A percentile compares a stretch with the other conserved stretches of the same genome.
These are phyloP conservation scores for Phengaris arion DNA, from an alignment of 2,888 invertebrate genomes.

Conservation along the genomic window DNA sequence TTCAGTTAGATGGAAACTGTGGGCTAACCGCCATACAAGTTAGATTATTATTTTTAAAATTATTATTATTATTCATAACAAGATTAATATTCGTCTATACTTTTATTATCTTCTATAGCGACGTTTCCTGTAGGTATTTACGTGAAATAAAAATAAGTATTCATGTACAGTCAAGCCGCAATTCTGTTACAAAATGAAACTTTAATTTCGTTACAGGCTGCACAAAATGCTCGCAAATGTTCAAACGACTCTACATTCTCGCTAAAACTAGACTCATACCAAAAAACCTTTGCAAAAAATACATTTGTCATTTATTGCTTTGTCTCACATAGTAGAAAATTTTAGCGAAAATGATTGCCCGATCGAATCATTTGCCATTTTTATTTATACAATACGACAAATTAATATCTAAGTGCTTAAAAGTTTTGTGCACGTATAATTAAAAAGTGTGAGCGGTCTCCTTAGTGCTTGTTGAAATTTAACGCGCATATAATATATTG, in stretches of 20 bases:
- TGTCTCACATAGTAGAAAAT: neutral
- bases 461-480: conserved; percentile 34
- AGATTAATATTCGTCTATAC: no score
- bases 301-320: conserved; percentile 10
- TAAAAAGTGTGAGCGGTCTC: conserved; percentile 37
- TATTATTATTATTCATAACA: no score
- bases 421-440: conserved; percentile 42
- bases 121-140: neutral
- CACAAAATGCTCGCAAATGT: neutral
- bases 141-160: conserved; percentile 18
- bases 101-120: no score
- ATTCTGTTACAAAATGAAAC: conserved; percentile 2
- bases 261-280: neutral
- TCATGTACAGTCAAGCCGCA: neutral
- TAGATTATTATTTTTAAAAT: no score
- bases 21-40: no score
- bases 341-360: neutral
- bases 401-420: conserved; percentile 41
- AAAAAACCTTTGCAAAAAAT: neutral
- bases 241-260: neutral
- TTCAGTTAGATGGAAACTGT: no score
- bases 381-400: conserved; percentile 34
- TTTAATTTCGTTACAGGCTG: neutral
- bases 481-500: neutral
- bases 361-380: neutral